A percentile compares a stretch with the other conserved stretches of the same genome.
phyloP scores from a whole-genome alignment of 1,140 invertebrate species.

The Trinorchestia longiramus region DNA sequence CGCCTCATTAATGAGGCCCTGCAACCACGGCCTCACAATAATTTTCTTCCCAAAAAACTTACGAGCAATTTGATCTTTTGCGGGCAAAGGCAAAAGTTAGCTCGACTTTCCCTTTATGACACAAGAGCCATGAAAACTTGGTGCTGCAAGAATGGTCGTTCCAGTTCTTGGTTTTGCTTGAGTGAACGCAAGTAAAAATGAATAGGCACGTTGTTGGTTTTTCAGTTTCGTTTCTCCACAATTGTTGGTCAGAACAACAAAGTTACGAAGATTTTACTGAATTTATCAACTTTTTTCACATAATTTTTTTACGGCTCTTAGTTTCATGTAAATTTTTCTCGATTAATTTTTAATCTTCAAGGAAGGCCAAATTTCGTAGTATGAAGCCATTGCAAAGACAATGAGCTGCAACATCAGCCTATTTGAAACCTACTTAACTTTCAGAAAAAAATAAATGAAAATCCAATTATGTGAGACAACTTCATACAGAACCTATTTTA shows the following conservation, averaged over 20 bases:
- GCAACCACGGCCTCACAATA: constrained; percentile 48
- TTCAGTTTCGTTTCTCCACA: background rate
- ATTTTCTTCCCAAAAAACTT: constrained; percentile 26
- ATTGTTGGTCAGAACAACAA: background rate
- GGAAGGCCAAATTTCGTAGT: no score
- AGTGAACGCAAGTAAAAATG: background rate
- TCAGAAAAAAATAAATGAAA: no score
- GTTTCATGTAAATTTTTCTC: no score
- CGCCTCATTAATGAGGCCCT: constrained; percentile 40
- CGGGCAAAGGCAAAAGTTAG: background rate
- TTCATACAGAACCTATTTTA: no score
- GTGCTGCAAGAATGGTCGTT: background rate
- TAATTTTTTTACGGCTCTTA: no score
- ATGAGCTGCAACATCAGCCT: no score
- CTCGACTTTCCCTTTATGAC: background rate
- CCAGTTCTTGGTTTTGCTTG: no score
- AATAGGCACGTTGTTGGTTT: background rate
- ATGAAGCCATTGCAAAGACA: no score
- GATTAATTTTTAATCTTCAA: no score
- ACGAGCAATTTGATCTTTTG: constrained; percentile 47
- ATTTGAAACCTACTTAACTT: no score
- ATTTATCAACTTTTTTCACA: background rate
- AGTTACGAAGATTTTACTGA: background rate
- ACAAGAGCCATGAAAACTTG: background rate
- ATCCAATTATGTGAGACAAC: no score